Percentiles rank a stretch among this genome's conserved stretches.
phyloP scores from a whole-genome alignment of 1,140 invertebrate genomes.

The Dinothrombium tinctorium region DNA sequence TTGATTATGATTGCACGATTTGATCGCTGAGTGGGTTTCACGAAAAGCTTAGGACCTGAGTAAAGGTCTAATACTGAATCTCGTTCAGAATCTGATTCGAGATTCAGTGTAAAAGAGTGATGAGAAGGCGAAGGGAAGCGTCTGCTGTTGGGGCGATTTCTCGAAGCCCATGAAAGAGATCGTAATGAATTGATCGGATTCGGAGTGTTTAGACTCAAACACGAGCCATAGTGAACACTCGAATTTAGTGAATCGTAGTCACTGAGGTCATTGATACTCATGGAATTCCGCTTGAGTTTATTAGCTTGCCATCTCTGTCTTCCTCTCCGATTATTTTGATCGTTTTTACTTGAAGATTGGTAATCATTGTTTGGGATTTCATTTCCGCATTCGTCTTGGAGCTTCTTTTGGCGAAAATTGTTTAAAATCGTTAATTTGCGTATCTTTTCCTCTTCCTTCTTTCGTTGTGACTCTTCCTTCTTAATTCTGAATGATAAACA shows the following conservation, averaged over 20 bases:
- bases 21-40: slow-evolving; percentile 82
- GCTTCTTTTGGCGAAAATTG: slow-evolving; percentile 81
- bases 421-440: slow-evolving; percentile 66
- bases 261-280: no score
- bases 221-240: slow-evolving; percentile 2
- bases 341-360: background rate
- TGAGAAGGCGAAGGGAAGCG: background rate
- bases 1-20: slow-evolving; percentile 92
- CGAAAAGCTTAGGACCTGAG: slow-evolving; percentile 69
- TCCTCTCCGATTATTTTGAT: no score
- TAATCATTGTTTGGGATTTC: background rate
- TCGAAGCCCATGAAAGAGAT: background rate
- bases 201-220: background rate
- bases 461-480: slow-evolving; percentile 52
- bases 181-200: background rate
- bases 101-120: background rate
- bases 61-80: slow-evolving; percentile 15
- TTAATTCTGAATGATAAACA: slow-evolving; percentile 36
- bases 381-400: slow-evolving; percentile 51
- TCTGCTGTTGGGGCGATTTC: background rate
- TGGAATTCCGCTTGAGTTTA: no score
- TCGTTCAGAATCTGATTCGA: slow-evolving; percentile 14
- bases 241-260: no score
- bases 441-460: slow-evolving; percentile 71
- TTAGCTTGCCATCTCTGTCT: no score